phyloP scores from a whole-genome alignment of 35 echinoderm and acorn worm species.

The Strongylocentrotus purpuratus region DNA sequence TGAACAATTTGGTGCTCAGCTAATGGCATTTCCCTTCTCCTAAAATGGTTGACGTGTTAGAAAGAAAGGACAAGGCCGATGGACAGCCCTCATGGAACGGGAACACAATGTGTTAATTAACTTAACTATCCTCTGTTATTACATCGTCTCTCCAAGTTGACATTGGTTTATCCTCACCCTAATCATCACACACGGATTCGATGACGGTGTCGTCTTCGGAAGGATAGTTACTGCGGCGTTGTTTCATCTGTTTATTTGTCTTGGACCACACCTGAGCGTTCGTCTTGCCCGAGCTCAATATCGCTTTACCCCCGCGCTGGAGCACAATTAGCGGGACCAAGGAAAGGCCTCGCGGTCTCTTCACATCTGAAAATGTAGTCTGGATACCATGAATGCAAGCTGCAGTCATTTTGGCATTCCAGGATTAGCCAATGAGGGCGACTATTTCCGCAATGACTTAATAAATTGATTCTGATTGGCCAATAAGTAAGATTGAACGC shows the following conservation, averaged over 20 bases:
- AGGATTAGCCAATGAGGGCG: too few relatives aligned
- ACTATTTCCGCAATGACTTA: too few relatives aligned
- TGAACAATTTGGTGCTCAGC: neutral
- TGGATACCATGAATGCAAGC: too few relatives aligned
- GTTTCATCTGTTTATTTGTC: conserved; percentile 51
- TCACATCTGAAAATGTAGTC: neutral
- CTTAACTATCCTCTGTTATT: conserved; percentile 54
- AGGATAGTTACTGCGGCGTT: neutral
- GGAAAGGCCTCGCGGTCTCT: neutral
- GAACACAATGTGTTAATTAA: conserved; percentile 52
- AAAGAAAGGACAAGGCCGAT: neutral
- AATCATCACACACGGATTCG: neutral
- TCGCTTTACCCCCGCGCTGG: neutral
- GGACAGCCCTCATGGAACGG: neutral
- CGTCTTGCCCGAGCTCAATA: neutral
- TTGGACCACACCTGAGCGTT: conserved; percentile 23
- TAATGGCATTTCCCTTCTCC: neutral
- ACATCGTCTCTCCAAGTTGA: conserved; percentile 34
- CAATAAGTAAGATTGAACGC: too few relatives aligned
- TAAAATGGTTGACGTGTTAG: neutral
- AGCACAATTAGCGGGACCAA: neutral
- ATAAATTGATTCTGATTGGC: too few relatives aligned
- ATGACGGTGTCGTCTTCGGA: conserved; percentile 27
- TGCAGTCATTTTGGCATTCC: too few relatives aligned
- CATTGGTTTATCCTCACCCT: conserved; percentile 27